These are phyloP conservation scores for Neria commutata DNA, from an alignment of 2,888 invertebrate species.

Conservation along the genomic window DNA sequence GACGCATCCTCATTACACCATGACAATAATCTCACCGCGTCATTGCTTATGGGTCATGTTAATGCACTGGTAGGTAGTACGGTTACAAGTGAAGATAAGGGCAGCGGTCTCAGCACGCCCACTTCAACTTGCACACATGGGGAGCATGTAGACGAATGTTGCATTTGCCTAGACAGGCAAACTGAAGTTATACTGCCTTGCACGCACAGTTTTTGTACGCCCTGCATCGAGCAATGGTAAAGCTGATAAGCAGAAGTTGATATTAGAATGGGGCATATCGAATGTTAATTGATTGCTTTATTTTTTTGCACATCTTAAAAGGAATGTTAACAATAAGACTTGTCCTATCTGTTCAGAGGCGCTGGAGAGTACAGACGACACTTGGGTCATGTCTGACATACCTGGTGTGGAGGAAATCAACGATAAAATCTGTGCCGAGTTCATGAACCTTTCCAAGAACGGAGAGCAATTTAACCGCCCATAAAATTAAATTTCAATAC, in stretches of 20 bases:
- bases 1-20: not conserved
- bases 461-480: no score
- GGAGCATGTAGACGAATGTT: conserved; percentile 67
- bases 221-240: conserved; percentile 76
- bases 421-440: conserved; percentile 63
- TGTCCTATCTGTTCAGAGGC: conserved; percentile 74
- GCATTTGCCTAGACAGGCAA: conserved; percentile 74
- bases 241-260: not conserved
- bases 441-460: conserved; percentile 48
- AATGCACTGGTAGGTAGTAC: conserved; percentile 38
- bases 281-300: conserved; percentile 30
- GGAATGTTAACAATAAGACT: conserved; percentile 72
- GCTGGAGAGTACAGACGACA: conserved; percentile 69
- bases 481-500: conserved; percentile 2
- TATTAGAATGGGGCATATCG: not conserved
- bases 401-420: conserved; percentile 68
- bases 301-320: no score
- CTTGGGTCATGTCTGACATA: conserved; percentile 70
- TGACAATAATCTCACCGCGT: conserved; percentile 54
- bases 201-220: conserved; percentile 72
- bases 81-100: conserved; percentile 6
- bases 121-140: conserved; percentile 42
- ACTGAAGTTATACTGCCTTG: conserved; percentile 74
- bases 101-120: conserved; percentile 31
- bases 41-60: conserved; percentile 59